Conservation (phyloP, 2,888 invertebrate genomes). For the Urechis unicinctus region DNA sequence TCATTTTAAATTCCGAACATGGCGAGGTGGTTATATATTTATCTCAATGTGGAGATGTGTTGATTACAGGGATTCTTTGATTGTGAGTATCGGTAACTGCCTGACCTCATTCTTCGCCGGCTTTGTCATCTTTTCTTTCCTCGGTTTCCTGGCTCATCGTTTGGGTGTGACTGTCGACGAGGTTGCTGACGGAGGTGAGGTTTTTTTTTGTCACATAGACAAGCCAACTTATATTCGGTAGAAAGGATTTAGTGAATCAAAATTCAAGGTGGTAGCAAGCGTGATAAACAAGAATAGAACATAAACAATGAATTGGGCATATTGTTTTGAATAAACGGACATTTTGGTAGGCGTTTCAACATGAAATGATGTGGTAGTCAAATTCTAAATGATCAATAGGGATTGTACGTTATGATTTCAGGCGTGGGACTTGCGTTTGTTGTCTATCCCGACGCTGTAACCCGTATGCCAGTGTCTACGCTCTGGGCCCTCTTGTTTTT, state of each 20-base stretch:
- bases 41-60: too few species aligned
- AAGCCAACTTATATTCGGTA: too few species aligned
- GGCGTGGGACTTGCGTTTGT: constrained; percentile 43
- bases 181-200: constrained; percentile 33
- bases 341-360: too few species aligned
- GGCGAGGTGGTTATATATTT: not conserved
- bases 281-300: too few species aligned
- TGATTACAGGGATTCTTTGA: constrained; percentile 34
- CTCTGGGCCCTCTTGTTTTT: constrained; percentile 32
- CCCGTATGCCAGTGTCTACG: constrained; percentile 24
- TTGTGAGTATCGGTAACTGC: constrained; percentile 41
- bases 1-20: not conserved
- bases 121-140: constrained; percentile 47
- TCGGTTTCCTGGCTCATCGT: constrained; percentile 37
- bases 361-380: not conserved
- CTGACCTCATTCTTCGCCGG: constrained; percentile 47
- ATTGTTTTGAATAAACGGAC: too few species aligned
- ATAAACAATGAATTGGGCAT: too few species aligned
- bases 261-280: too few species aligned
- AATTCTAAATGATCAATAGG: not conserved
- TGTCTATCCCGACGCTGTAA: constrained; percentile 38
- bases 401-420: constrained; percentile 13
- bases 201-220: too few species aligned
- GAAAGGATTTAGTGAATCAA: too few species aligned
- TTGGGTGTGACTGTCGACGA: constrained; percentile 30